Conservation (phyloP, 2,888 invertebrate genomes). For the Melanargia galathea region DNA sequence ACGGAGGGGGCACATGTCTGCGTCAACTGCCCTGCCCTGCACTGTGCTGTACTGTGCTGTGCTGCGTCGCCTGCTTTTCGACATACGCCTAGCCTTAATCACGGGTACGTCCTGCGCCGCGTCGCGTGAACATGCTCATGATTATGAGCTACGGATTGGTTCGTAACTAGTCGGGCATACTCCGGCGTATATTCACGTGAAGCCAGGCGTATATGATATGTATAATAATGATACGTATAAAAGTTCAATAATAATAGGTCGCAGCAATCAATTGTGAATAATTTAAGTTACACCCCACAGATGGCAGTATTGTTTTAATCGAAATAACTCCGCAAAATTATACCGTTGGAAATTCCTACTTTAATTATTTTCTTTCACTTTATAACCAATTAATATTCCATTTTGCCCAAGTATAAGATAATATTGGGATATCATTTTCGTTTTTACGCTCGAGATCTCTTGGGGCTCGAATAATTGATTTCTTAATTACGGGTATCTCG, state of each 20-base stretch:
- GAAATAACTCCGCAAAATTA: slow-evolving; percentile 24
- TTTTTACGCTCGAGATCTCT: slow-evolving; percentile 28
- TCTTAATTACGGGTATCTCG: slow-evolving; percentile 26
- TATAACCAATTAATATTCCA: slow-evolving; percentile 35
- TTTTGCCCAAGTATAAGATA: slow-evolving; percentile 36
- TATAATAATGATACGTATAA: no score
- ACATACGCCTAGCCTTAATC: no score
- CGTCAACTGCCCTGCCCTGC: no score
- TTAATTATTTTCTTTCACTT: slow-evolving; percentile 36
- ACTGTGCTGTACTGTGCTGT: no score
- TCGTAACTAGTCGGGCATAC: no score
- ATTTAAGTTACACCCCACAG: slow-evolving; percentile 14
- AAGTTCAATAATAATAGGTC: background rate
- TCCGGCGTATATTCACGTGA: no score
- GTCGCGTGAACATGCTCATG: no score
- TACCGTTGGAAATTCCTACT: slow-evolving; percentile 25
- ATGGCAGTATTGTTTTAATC: slow-evolving; percentile 29
- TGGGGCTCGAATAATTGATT: slow-evolving; percentile 27
- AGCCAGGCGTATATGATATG: no score
- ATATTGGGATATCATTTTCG: slow-evolving; percentile 38
- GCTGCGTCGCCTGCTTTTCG: no score
- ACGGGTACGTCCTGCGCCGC: no score
- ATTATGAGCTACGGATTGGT: no score
- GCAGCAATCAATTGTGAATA: slow-evolving; percentile 11
- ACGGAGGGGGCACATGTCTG: no score